phyloP scores from a whole-genome alignment of 2,888 invertebrate species.

The Drepanosiphum platanoidis region DNA sequence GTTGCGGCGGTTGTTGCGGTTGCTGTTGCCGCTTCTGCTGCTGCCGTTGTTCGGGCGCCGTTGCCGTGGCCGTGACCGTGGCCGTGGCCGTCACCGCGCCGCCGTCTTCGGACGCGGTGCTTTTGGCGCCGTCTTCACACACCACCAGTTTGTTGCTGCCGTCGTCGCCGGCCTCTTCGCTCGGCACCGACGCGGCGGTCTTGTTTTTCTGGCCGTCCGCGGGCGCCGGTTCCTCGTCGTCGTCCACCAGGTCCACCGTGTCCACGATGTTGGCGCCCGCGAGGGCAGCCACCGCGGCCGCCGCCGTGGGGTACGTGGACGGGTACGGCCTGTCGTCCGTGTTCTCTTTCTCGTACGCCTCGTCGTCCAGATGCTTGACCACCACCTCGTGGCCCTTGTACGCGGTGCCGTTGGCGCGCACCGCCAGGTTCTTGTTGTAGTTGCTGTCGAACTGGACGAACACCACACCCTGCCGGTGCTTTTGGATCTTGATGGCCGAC shows the following conservation, averaged over 20 bases:
- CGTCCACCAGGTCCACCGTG: slow-evolving; percentile 16
- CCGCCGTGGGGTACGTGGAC: slow-evolving; percentile 65
- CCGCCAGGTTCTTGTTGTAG: slow-evolving; percentile 77
- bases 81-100: not conserved
- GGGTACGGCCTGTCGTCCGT: slow-evolving; percentile 66
- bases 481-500: slow-evolving; percentile 61
- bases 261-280: slow-evolving; percentile 41
- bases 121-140: slow-evolving; percentile 9
- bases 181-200: slow-evolving; percentile 67
- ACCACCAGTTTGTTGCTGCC: not conserved
- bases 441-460: slow-evolving; percentile 80
- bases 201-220: slow-evolving; percentile 68
- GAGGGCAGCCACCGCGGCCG: not conserved
- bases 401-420: slow-evolving; percentile 73
- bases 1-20: not conserved
- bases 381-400: slow-evolving; percentile 77
- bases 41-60: not conserved
- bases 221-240: not conserved
- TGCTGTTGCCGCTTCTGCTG: not conserved
- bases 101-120: not conserved
- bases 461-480: slow-evolving; percentile 81
- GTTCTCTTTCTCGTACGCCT: slow-evolving; percentile 74
- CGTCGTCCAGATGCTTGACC: slow-evolving; percentile 77
- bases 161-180: not conserved
- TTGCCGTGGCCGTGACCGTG: not conserved